phyloP scores from a whole-genome alignment of 2,113 vertebrate genomes.

The Copsychus sechellarum region DNA sequence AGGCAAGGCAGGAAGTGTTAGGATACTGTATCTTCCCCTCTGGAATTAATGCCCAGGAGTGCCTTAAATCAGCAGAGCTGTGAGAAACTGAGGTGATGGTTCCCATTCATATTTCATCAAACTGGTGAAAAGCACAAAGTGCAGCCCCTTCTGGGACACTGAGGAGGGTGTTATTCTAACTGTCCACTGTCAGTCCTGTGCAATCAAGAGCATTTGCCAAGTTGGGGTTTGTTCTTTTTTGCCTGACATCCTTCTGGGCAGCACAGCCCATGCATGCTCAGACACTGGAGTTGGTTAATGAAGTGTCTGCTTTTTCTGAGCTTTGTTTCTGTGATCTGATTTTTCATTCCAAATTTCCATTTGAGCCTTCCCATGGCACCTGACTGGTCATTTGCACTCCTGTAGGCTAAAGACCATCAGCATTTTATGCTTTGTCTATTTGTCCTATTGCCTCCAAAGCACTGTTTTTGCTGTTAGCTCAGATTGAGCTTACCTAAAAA shows the following conservation, averaged over 20 bases:
- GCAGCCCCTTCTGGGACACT: neutral
- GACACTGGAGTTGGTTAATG: neutral
- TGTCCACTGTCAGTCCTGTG: neutral
- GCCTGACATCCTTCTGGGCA: rapidly evolving
- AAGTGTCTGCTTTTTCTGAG: neutral
- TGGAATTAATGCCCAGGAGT: neutral
- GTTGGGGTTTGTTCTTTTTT: neutral
- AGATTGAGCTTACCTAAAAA: neutral
- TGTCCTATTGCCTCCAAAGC: neutral
- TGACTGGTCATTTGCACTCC: neutral
- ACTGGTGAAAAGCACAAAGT: neutral
- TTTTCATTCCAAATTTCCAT: neutral
- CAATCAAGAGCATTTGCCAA: neutral
- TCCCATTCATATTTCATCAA: neutral
- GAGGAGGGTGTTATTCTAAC: neutral
- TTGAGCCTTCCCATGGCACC: neutral
- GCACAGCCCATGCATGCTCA: neutral
- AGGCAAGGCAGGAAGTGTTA: neutral
- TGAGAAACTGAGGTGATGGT: neutral
- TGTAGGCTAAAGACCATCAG: neutral
- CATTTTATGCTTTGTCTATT: neutral
- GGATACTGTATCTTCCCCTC: neutral
- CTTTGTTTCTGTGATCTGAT: neutral
- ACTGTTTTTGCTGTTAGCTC: neutral
- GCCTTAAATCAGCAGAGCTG: neutral